These are phyloP conservation scores for Metopia argyrocephala DNA, from an alignment of 2,888 invertebrate genomes.

Conservation along the genomic window DNA sequence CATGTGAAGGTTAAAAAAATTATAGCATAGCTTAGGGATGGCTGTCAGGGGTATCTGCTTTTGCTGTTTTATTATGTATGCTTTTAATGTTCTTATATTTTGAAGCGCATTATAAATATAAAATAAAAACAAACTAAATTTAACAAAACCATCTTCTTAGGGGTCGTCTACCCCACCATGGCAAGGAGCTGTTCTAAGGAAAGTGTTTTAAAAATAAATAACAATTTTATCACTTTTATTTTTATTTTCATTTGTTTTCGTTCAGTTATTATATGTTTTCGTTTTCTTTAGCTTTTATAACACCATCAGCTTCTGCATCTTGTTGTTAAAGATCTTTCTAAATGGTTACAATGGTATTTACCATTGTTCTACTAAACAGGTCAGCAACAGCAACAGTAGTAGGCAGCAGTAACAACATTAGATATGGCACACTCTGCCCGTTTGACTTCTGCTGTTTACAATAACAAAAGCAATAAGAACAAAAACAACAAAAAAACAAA, in stretches of 20 bases:
- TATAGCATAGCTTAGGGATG: not conserved
- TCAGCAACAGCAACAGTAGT: slow-evolving; percentile 21
- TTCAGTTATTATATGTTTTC: not conserved
- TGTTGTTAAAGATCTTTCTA: not conserved
- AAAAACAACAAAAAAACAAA: not conserved
- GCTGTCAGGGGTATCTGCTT: not conserved
- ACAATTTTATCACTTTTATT: slow-evolving; percentile 60
- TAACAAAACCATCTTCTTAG: not conserved
- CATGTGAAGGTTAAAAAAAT: not conserved
- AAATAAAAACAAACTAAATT: slow-evolving; percentile 1
- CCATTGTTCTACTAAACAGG: slow-evolving; percentile 57
- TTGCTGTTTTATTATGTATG: slow-evolving; percentile 12
- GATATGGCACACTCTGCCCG: slow-evolving; percentile 27
- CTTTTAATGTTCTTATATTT: slow-evolving; percentile 34
- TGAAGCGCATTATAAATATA: slow-evolving; percentile 20
- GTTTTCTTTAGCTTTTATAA: slow-evolving; percentile 10
- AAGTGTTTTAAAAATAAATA: slow-evolving; percentile 2
- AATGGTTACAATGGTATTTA: slow-evolving; percentile 24
- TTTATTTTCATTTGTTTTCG: slow-evolving; percentile 19
- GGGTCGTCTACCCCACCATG: not conserved
- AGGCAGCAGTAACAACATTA: slow-evolving; percentile 1
- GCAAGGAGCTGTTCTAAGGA: not conserved
- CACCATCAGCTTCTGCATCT: not conserved
- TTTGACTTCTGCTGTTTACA: slow-evolving; percentile 1
- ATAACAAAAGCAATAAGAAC: not conserved